Evolutionary conservation across 2,113 vertebrate genomes (phyloP).

Genomic region (Hyla sarda): DNA sequence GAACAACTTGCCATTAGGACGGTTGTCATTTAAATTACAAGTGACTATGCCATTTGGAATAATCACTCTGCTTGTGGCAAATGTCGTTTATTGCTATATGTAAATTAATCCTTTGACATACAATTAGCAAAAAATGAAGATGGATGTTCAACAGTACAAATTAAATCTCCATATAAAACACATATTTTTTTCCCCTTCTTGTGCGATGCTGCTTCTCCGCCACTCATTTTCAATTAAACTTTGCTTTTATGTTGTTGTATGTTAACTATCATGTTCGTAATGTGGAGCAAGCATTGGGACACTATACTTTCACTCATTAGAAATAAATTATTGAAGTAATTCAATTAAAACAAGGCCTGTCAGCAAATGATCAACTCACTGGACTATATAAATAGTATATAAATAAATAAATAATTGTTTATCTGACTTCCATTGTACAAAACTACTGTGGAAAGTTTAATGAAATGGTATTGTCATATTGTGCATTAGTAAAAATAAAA

Average conservation of each 20-base stretch:
- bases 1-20: conserved; percentile 52
- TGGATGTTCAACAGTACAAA: conserved; percentile 35
- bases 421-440: neutral
- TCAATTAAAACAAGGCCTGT: neutral
- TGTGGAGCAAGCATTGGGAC: conserved; percentile 22
- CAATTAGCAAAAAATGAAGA: conserved; percentile 58
- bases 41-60: conserved; percentile 47
- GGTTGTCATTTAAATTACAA: conserved; percentile 53
- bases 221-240: conserved; percentile 28
- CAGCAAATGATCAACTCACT: conserved; percentile 13
- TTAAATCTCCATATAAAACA: conserved; percentile 53
- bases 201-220: neutral
- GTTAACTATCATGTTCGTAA: conserved; percentile 39
- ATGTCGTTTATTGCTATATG: conserved; percentile 55
- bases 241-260: conserved; percentile 24
- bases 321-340: neutral
- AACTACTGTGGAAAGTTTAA: neutral
- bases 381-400: neutral
- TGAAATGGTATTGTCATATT: neutral
- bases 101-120: conserved; percentile 58
- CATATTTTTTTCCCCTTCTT: conserved; percentile 1
- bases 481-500: neutral
- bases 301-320: conserved; percentile 6
- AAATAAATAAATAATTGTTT: too few species aligned
- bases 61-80: conserved; percentile 56